Base-by-base conservation (phyloP, 2,797 vertebrate species). In the Eulemur rubriventer region DNA sequence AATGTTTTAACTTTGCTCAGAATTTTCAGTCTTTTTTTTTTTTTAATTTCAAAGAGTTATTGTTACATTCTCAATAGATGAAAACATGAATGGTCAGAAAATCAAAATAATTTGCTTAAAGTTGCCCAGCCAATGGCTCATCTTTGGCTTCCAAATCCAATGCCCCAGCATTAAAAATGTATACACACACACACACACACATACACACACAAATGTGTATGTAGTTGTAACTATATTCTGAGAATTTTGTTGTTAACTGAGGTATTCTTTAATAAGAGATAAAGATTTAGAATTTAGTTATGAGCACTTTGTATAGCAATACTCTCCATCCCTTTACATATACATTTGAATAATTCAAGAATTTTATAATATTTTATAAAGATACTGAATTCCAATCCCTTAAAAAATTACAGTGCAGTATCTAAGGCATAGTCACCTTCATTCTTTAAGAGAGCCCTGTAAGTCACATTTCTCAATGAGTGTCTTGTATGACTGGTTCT, bases 401-500 rank as follows among this genome's bases (percentile, higher is more conserved):
- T 94, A 41, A 86, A 57, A 55, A 92, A 50, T 26, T 70, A 33
- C 5, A 61, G 28, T 35, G 43, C 7, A 80, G 16, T 79, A 82
- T 69, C 52, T 70, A 80, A 63, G 55, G 43, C 41, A 50, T 30
- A 48, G 43, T 92, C 43, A 70, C 16, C 46, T 75, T 35, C 10
- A 5, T 95, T 86, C 59, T 55, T 70, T 83, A 83, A 83, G 43
- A 75, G 26, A 57, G 35, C 30, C 1, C 57, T 26, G 73, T 76
- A 91, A 75, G 28, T 75, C 41, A 86, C n/a, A 87, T 61, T 96
- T 84, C 65, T 96, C 61, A 93, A 79, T 55, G 26, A 75, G 6
- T 52, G 55, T 14, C 26, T 67, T 61, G 0, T 67, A 28, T 61
- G n/a, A 30, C 26, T 59, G 52, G 26, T 61, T 63, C 16, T 57